Base-by-base conservation (phyloP, 2,113 vertebrate species). In the Corythornis vintsioides region DNA sequence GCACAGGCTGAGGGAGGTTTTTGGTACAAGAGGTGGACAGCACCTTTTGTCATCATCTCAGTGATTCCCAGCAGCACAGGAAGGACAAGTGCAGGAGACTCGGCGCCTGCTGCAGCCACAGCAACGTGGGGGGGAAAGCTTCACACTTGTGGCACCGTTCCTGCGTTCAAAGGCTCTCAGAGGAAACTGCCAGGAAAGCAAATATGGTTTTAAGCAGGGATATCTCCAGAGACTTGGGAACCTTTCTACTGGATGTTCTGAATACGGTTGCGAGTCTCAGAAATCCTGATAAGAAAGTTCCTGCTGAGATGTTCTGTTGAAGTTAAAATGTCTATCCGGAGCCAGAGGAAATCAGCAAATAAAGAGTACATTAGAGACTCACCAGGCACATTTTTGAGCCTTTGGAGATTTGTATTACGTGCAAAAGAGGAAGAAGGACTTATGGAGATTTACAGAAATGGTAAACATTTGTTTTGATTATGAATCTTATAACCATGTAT, bases 261-360 rank as follows among this genome's bases (percentile, higher is more conserved):
- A 91, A 83, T 67, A 47, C 24, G 40, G 78, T 94, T 57, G 78
- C 0, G 4, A 93, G 89, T 15, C 92, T 95, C 87, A 91, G 87
- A 96, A 91, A 87, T 94, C 82, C 92, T 89, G 94, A 92, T 96
- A 94, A 95, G 94, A 86, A 89, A 91, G 81, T 83, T 94, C 89
- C 89, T 85, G 86, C 84, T 93, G 94, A 93, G 93, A 92, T 87
- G 77, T 83, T 93, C 92, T 66, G 86, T 92, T 59, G 73, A 93
- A 95, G 94, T 82, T 89, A 92, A 96, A 93, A 92, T 35, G 71
- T 60, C 92, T 91, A 11, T 80, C 12, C 0, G 2, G 83, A 92
- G 77, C 75, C 74, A 88, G 64, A 59, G 89, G 91, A 96, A 96
- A 94, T 89, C 95, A 94, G 95, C 66, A 88, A 89, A 94, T 79